Percentiles rank a stretch among this genome's conserved stretches.
phyloP scores from a whole-genome alignment of 2,113 vertebrate species.

The Chauna torquata region DNA sequence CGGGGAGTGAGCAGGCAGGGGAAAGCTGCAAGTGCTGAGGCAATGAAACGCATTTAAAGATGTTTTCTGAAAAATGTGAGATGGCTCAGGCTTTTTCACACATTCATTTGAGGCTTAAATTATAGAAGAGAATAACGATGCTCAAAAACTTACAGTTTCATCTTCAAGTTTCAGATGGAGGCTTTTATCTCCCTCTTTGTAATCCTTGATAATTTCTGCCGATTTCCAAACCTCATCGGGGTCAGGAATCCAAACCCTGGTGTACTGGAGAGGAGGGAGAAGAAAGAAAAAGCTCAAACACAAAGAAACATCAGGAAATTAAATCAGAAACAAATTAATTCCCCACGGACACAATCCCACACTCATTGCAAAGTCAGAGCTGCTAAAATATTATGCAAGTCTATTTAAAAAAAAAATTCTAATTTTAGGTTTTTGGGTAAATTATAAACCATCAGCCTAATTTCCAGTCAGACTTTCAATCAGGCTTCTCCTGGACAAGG shows the following conservation, averaged over 20 bases:
- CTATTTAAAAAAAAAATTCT: not conserved
- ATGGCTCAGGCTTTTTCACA: not conserved
- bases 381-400: not conserved
- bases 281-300: not conserved
- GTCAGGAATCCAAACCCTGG: slow-evolving; percentile 95
- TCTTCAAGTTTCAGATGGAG: slow-evolving; percentile 91
- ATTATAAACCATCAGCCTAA: not conserved
- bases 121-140: accelerated
- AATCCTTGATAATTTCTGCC: slow-evolving; percentile 89
- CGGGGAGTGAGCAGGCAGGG: not conserved
- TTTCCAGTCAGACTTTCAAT: not conserved
- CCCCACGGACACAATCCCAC: not conserved
- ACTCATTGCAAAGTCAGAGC: not conserved
- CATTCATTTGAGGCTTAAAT: not conserved
- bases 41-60: not conserved
- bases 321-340: not conserved
- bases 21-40: not conserved
- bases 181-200: slow-evolving; percentile 85
- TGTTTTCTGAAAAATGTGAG: not conserved
- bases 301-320: not conserved
- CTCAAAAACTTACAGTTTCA: slow-evolving; percentile 83
- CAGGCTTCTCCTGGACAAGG: not conserved
- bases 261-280: slow-evolving; percentile 76
- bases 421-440: not conserved
- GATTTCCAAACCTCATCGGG: slow-evolving; percentile 90